Evolutionary conservation across 1,140 invertebrate species (phyloP).

Genomic region (Drosophila lacertosa): DNA sequence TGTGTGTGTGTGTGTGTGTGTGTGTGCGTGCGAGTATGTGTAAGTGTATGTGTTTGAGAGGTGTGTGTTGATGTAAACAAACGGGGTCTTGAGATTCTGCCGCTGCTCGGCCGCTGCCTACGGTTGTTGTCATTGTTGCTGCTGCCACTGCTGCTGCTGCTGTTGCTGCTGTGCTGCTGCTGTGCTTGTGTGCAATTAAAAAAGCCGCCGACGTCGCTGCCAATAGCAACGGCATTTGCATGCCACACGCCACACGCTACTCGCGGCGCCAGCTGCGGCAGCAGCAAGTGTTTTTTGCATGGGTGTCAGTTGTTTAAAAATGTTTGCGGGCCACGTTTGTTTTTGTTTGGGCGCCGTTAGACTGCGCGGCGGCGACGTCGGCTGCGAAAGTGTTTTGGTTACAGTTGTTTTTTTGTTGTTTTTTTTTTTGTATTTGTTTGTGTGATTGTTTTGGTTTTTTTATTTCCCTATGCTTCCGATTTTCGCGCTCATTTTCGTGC

Average conservation of each 20-base stretch:
- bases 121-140: conserved; percentile 10
- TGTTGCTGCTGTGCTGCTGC: conserved; percentile 2
- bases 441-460: conserved; percentile 32
- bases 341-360: conserved; percentile 50
- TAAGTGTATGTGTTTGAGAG: not conserved
- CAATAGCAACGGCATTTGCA: conserved; percentile 53
- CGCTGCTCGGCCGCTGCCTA: conserved; percentile 30
- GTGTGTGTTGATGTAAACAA: conserved; percentile 69
- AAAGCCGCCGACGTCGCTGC: conserved; percentile 22
- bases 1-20: conserved; percentile 40
- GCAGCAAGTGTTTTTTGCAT: conserved; percentile 43
- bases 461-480: conserved; percentile 14
- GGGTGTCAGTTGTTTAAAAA: conserved; percentile 39
- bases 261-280: conserved; percentile 26
- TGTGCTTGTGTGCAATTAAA: conserved; percentile 65
- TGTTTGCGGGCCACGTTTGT: conserved; percentile 35
- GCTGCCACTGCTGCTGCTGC: conserved; percentile 17
- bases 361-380: conserved; percentile 45
- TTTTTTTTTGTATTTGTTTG: conserved; percentile 37
- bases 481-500: conserved; percentile 45
- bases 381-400: conserved; percentile 23
- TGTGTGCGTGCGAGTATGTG: not conserved
- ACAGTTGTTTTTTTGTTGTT: conserved; percentile 73
- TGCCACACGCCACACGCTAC: conserved; percentile 47
- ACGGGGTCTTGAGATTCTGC: conserved; percentile 78